Evolutionary conservation across 2,888 invertebrate species (phyloP), one percentile per base, ranked within the genome.

Genomic region (Scaptomyza flava): DNA sequence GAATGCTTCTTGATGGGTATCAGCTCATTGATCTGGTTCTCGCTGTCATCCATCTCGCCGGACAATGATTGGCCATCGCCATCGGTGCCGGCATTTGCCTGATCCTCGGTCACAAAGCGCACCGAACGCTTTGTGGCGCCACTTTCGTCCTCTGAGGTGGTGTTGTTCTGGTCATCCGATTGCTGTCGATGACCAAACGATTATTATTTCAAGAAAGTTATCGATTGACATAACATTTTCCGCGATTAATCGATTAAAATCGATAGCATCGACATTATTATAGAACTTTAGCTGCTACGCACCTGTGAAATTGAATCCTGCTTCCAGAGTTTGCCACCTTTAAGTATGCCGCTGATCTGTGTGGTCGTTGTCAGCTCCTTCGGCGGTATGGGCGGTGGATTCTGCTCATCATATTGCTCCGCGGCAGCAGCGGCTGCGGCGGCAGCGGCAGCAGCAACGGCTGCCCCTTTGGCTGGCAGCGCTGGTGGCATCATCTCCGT

Each of bases 321-420:
- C 82, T 95, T 95, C 96, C 96, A 96, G 12, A 96, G 93, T 68
- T 95, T 93, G 8, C 96, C 96, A 12, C 96, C 96, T 90, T 96
- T 96, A 5, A 96, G 92, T 66, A 96, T 96, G 31, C 96, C 96
- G 48, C 94, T 95, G 34, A 95, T 93, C 59, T 93, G 93, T 68
- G 93, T 93, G 1, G 95, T 94, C 0, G 94, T 94, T 64, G 91
- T 93, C 36, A 63, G 61, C 62, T 94, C 94, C 33, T 92, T 90
- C 58, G 91, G 91, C 65, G 90, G 87, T 77, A 90, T 90, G 77
- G 90, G 89, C 42, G 90, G 90, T 57, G 89, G 90, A 61, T 90
- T 91, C 57, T 83, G 79, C 50, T 88, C 82, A 4, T 86, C 86
- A 14, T 71, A 77, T 50, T 67, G 69, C 34, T 87, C 81, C 41